A percentile compares a stretch with the other conserved stretches of the same genome.
Conservation (phyloP, 2,888 invertebrate genomes). For the Leptura quadrifasciata region DNA sequence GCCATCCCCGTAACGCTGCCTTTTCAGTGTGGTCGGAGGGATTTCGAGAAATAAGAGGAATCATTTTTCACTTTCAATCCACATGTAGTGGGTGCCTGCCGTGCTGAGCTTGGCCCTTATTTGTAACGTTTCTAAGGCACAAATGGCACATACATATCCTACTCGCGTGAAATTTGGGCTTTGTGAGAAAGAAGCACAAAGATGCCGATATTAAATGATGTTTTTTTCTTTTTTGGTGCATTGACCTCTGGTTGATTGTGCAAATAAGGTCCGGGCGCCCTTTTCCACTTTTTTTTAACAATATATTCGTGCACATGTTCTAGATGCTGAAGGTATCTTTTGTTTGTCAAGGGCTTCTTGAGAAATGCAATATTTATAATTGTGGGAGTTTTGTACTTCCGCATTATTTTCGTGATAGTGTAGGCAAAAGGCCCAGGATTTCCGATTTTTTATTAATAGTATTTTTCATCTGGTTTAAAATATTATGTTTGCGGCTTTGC, state of each 20-base stretch:
- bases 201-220: conserved; percentile 65
- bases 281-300: conserved; percentile 51
- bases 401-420: conserved; percentile 38
- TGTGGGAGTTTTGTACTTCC: conserved; percentile 47
- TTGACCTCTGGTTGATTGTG: conserved; percentile 51
- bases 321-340: conserved; percentile 53
- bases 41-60: conserved; percentile 61
- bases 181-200: conserved; percentile 65
- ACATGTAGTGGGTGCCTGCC: conserved; percentile 61
- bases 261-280: conserved; percentile 56
- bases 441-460: no score
- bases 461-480: no score
- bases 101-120: conserved; percentile 41
- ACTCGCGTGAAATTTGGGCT: conserved; percentile 64
- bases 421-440: no score
- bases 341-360: conserved; percentile 46
- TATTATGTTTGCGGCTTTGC: no score
- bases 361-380: conserved; percentile 39
- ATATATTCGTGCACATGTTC: conserved; percentile 56
- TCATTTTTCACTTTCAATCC: conserved; percentile 66
- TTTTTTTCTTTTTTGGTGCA: conserved; percentile 53
- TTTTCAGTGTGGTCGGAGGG: conserved; percentile 48
- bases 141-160: conserved; percentile 55
- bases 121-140: conserved; percentile 42
- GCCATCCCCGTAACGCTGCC: conserved; percentile 20